phyloP scores from a whole-genome alignment of 2,113 vertebrate genomes.

The Pygoscelis antarcticus region DNA sequence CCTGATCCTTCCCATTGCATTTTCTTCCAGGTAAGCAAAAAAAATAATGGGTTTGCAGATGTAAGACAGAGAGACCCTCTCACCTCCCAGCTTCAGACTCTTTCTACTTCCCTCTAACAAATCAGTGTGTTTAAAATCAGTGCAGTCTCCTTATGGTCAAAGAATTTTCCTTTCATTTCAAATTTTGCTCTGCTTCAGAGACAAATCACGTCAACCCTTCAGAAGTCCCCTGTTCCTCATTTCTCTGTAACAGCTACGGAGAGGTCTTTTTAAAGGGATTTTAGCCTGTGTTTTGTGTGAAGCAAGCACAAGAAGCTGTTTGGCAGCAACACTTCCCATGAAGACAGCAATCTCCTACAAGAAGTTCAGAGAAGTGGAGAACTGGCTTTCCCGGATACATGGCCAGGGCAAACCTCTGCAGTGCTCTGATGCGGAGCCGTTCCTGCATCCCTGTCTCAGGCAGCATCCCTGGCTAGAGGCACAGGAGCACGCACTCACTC shows the following conservation, averaged over 20 bases:
- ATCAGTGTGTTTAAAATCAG: background rate
- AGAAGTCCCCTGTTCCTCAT: background rate
- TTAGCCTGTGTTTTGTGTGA: background rate
- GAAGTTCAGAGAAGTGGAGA: background rate
- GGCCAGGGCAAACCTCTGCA: background rate
- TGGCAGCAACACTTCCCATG: background rate
- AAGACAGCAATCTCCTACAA: background rate
- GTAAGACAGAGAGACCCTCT: background rate
- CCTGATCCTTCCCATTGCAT: background rate
- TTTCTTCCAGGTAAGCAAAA: background rate
- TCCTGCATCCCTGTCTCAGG: fast-evolving
- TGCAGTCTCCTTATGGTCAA: background rate
- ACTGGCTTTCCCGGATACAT: background rate
- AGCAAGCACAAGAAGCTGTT: background rate
- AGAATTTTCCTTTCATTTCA: background rate
- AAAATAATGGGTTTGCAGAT: background rate
- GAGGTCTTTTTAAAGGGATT: background rate
- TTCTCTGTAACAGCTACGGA: background rate
- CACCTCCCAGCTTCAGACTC: background rate
- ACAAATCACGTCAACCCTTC: background rate
- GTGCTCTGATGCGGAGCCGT: fast-evolving
- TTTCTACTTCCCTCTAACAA: background rate
- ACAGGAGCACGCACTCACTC: background rate
- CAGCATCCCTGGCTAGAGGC: background rate
- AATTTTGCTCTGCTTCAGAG: background rate